Evolutionary conservation across 2,113 vertebrate species (phyloP).

Genomic region (Synodontis membranacea): DNA sequence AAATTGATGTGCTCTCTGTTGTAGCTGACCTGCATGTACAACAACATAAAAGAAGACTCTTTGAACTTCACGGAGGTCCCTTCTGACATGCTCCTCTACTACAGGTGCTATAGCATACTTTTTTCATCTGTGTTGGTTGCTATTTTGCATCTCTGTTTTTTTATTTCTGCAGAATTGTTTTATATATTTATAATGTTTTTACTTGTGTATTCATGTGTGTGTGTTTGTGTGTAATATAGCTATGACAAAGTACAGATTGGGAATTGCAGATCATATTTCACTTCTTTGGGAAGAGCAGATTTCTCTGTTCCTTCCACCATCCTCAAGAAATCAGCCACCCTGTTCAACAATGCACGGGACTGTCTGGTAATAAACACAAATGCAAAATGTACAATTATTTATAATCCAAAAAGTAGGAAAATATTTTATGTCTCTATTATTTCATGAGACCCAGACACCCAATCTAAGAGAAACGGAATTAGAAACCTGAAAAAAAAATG

Average conservation of each 20-base stretch:
- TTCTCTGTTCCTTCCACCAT: constrained; percentile 44
- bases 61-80: constrained; percentile 63
- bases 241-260: constrained; percentile 34
- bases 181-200: neutral
- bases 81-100: constrained; percentile 69
- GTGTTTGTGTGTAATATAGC: constrained; percentile 29
- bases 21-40: constrained; percentile 71
- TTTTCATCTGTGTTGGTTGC: neutral
- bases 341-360: constrained; percentile 39
- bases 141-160: neutral
- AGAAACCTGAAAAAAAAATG: too few species aligned
- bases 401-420: neutral
- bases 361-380: constrained; percentile 52
- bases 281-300: constrained; percentile 46
- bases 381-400: neutral
- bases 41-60: constrained; percentile 49
- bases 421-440: too few species aligned
- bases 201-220: neutral
- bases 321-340: constrained; percentile 19
- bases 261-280: constrained; percentile 55
- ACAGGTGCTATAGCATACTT: constrained; percentile 58
- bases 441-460: neutral
- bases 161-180: neutral
- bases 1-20: constrained; percentile 8
- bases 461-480: neutral